Base-by-base conservation (phyloP, 2,797 vertebrate species). In the Graptemys geographica region DNA sequence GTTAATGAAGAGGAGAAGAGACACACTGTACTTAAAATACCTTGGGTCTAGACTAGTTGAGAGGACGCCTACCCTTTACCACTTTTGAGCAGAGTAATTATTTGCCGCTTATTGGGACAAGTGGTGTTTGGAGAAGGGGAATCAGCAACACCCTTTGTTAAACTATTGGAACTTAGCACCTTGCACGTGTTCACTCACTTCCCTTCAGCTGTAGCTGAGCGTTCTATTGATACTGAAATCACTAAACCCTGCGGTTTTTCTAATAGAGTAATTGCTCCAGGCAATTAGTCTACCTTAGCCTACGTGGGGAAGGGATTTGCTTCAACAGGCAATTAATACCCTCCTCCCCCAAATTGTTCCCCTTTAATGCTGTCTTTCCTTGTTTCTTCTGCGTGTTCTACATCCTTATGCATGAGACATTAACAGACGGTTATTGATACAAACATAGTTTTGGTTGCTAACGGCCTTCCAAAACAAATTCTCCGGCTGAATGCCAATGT, bases 401-500 rank as follows among this genome's bases (percentile, higher is more conserved):
- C 96, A 98, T 92, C 86, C 94, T 84, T 89, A 87, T 85, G 95
- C 91, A 91, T 62, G 87, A 96, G 94, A 94, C 89, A 93, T 96
- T 97, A 98, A 87, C 96, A 97, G 96, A 97, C 97, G 92, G 98
- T 97, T 98, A 97, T 96, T 91, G 91, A 97, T 98, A 96, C 96
- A 98, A 98, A 97, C 97, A 96, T 16, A 84, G 96, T 95, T 96
- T 97, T 94, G 96, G 97, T 98, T 94, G 97, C 97, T 96, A 96
- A 97, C 97, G 97, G 96, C 97, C 96, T 96, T 97, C 97, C 95
- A 97, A 97, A 98, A 96, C 94, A 97, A 97, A 96, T 97, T 97
- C 95, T 62, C 95, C 98, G 98, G 98, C 98, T 97, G 92, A 97
- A 93, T 98, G 98, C 98, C 99, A 98, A 97, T 95, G 97, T 98